Conservation (phyloP, 2,888 invertebrate genomes). For the Serripes groenlandicus region DNA sequence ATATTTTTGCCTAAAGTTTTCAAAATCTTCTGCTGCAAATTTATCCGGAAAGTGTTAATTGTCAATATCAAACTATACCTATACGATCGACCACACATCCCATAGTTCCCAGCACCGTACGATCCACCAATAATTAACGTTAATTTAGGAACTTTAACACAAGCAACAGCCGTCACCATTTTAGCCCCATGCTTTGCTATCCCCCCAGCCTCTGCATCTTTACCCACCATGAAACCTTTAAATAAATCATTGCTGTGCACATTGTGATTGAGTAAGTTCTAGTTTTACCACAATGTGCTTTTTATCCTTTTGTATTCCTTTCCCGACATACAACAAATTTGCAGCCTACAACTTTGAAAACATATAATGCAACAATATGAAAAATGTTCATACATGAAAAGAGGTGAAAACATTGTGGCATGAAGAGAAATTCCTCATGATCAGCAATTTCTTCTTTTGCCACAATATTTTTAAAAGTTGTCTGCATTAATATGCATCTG, state of each 20-base stretch:
- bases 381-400: neutral
- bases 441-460: neutral
- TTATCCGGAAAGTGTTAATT: too few species aligned
- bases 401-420: neutral
- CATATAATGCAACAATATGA: too few species aligned
- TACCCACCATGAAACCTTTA: slow-evolving; percentile 98
- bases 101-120: slow-evolving; percentile 99
- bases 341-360: too few species aligned
- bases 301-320: too few species aligned
- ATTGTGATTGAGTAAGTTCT: too few species aligned
- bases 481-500: neutral
- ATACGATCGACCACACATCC: slow-evolving; percentile 90
- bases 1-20: too few species aligned
- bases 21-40: too few species aligned
- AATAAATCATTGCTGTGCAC: too few species aligned
- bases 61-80: too few species aligned
- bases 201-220: slow-evolving; percentile 98
- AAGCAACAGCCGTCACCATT: slow-evolving; percentile 99
- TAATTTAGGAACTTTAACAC: slow-evolving; percentile 98
- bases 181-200: slow-evolving; percentile 99
- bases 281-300: too few species aligned
- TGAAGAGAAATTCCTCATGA: neutral
- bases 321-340: too few species aligned
- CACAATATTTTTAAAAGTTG: neutral
- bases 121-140: slow-evolving; percentile 98